Evolutionary conservation across 2,888 invertebrate species (phyloP).

Genomic region (Coenonympha arcania): DNA sequence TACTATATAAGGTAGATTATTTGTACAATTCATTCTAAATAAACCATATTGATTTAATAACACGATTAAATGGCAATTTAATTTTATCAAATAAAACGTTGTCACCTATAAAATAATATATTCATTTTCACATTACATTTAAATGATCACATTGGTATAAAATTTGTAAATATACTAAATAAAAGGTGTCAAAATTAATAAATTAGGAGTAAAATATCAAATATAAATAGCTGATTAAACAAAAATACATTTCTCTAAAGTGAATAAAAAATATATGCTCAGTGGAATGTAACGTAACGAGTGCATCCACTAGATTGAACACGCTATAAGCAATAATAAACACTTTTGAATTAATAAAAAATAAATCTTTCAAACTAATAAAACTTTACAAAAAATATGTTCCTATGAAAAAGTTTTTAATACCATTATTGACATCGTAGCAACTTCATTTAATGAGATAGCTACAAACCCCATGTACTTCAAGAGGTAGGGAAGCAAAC

Average conservation of each 20-base stretch:
- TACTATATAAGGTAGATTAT: neutral
- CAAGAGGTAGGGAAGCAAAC: neutral
- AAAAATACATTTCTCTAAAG: constrained; percentile 9
- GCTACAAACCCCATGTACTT: constrained; percentile 3
- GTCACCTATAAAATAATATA: neutral
- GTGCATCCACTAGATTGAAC: constrained; percentile 29
- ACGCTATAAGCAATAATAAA: neutral
- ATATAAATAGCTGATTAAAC: constrained; percentile 3
- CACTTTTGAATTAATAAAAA: constrained; percentile 1
- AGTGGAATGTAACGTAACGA: constrained; percentile 36
- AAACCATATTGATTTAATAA: neutral
- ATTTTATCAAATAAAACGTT: neutral
- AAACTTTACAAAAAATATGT: neutral
- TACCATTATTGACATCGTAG: neutral
- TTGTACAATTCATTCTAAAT: too few relatives aligned
- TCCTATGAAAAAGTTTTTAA: neutral
- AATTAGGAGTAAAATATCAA: neutral
- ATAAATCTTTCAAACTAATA: neutral
- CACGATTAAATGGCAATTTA: neutral
- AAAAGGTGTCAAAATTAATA: neutral
- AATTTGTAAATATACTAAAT: constrained; percentile 15
- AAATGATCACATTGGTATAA: constrained; percentile 14
- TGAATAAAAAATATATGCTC: constrained; percentile 21
- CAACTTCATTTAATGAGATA: neutral
- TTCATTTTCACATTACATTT: neutral